Base-by-base conservation (phyloP, 2,888 invertebrate species). In the Caenorhabditis plicata region DNA sequence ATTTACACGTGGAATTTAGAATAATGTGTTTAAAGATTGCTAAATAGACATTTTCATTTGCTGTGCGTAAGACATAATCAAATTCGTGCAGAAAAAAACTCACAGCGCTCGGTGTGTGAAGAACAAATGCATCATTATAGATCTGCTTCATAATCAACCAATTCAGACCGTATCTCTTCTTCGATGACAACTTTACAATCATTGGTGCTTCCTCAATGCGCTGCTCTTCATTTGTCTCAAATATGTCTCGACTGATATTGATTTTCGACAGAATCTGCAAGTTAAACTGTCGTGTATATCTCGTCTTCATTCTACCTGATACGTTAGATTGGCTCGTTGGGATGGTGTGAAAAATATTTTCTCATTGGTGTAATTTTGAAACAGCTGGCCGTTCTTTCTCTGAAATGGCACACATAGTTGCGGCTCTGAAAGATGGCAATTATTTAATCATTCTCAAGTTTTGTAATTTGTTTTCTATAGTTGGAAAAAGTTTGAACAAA, bases 121-220 rank as follows among this genome's bases (percentile, higher is more conserved):
- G 69, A 9, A 82, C 73, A 47, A 82, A 82, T 1, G 79, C 71
- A 36, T 83, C 82, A 4, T 66, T 50, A 71, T 82, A 83, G 3
- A 81, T 77, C 4, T 74, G 70, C 47, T 82, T 80, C 76, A 81
- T 77, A 32, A 81, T 63, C 56, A 84, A 69, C 68, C 81, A 82
- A 15, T 80, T 77, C 17, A 84, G 68, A 44, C 82, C 83, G 81
- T 68, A n/a, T n/a, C n/a, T 67, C 22, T 66, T 35, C 23, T 56
- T 50, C 45, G 68, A 47, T 3, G 58, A 57, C 40, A 56, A 63
- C 44, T 68, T 63, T 1, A 44, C 42, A 20, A 45, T 22, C 13
- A 62, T 23, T 1, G 48, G 40, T 8, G 48, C 22, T 3, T 40
- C 35, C 17, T 45, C 53, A 2, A 17, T 22, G 19, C 8, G 7